Evolutionary conservation across 2,113 vertebrate genomes (phyloP), one percentile per base, ranked within the genome.

Genomic region (Apteryx mantelli): DNA sequence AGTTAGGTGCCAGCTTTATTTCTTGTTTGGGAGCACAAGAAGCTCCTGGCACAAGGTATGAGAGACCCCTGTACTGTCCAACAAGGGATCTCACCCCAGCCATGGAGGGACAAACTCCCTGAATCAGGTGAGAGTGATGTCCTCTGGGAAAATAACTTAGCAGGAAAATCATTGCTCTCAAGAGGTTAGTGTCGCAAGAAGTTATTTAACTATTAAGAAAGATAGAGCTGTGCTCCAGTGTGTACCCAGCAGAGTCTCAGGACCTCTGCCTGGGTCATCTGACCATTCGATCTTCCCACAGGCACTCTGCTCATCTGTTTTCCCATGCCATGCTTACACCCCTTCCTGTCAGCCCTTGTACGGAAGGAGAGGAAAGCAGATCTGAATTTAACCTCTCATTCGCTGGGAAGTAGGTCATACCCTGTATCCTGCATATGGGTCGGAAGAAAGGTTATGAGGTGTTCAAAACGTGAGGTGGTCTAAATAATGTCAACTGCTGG

Each of bases 251-350:
- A 70, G 3, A 89, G 81, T 80, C 89, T 84, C 94, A 95, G 86
- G 83, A 87, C 77, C 56, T 42, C 0, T 1, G 82, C 48, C 0
- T 1, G 82, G 83, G 92, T 95, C 77, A 85, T 86, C 50, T 91
- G 38, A 34, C 32, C 28, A 34, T 83, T 93, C 79, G 0, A 21
- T 74, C 74, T 96, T 89, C 91, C 91, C 95, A 94, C 48, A 82
- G 84, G 86, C 77, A 79, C 25, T 78, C 15, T 84, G 65, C 84
- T 75, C 73, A 86, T 84, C 65, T 91, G 71, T 44, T 95, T 93
- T 88, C 86, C 91, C 86, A 82, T 95, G 88, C 88, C 94, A 95
- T 74, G 87, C 81, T 89, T 87, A 80, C 14, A 77, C 44, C 70
- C 88, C 48, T 87, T 89, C 74, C 88, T 82, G 83, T 76, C 78